phyloP scores from a whole-genome alignment of 2,888 invertebrate species.

The Meta bourneti region DNA sequence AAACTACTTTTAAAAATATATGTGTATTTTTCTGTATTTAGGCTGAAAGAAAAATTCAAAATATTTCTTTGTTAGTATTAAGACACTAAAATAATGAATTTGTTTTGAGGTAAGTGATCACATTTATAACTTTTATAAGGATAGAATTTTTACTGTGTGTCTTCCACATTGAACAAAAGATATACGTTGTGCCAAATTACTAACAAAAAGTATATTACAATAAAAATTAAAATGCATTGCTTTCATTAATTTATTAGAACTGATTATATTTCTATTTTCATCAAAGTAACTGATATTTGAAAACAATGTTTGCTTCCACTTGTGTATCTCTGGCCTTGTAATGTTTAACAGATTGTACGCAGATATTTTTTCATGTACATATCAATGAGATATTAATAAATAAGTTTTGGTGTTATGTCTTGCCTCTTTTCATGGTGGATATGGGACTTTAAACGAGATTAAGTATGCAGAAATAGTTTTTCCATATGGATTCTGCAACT shows the following conservation, averaged over 20 bases:
- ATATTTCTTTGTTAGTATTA: too few species aligned
- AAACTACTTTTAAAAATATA: too few species aligned
- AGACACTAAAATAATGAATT: not conserved
- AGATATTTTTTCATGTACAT: conserved; percentile 76
- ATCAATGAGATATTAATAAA: conserved; percentile 75
- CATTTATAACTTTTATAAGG: conserved; percentile 21
- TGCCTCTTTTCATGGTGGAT: not conserved
- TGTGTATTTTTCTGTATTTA: too few species aligned
- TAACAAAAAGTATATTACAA: not conserved
- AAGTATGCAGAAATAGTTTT: too few species aligned
- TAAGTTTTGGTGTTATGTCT: conserved; percentile 69
- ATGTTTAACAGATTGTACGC: conserved; percentile 69
- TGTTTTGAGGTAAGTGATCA: not conserved
- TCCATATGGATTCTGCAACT: too few species aligned
- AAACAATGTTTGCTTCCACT: conserved; percentile 43
- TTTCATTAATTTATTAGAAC: conserved; percentile 12
- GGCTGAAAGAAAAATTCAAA: too few species aligned
- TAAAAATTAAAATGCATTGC: not conserved
- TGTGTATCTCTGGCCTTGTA: conserved; percentile 70
- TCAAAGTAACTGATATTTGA: conserved; percentile 60
- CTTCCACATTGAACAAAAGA: conserved; percentile 73
- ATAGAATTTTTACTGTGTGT: conserved; percentile 30
- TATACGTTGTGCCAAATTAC: conserved; percentile 61
- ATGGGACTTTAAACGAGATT: too few species aligned
- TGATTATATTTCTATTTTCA: conserved; percentile 14